Base-by-base conservation (phyloP, 2,113 vertebrate species). In the Columbina picui region DNA sequence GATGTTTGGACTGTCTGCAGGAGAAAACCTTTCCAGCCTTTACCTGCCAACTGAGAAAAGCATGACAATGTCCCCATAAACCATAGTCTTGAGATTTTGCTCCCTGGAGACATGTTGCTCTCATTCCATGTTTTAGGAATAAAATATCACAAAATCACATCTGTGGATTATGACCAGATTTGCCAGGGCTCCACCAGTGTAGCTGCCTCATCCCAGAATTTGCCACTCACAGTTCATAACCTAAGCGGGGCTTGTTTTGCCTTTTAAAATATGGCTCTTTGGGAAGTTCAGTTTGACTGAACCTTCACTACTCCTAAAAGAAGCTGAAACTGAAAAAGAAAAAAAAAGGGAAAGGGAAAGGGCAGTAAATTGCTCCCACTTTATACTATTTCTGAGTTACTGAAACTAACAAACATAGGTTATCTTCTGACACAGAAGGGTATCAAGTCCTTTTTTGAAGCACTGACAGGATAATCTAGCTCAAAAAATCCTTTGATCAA, bases 401-500 rank as follows among this genome's bases (percentile, higher is more conserved):
- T 77, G 90, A 83, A 95, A 84, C 53, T 90, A 80, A 77, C 38
- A 86, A 68, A 76, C 15, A 30, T 29, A 59, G 88, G 68, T 90
- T 88, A 86, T 84, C 20, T 43, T 88, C 57, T 68, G 56, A 74
- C 25, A 71, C 52, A 86, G 83, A 96, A 94, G 22, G 32, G 47
- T 76, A 81, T 92, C 73, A 75, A 89, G 22, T 50, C 57, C 79
- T 36, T 89, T 90, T 95, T 84, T 92, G 68, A 82, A 81, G n/a
- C 75, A 83, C 60, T 81, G 83, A 92, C 57, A 77, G 93, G 94
- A 81, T 96, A 96, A 96, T 95, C 92, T 92, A 84, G 47, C 64
- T 90, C 49, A 90, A 92, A 94, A 68, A 43, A 23, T 47, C 36
- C 88, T 96, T 95, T 96, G 92, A 96, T 96, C 92, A 95, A 81